Evolutionary conservation across 1,140 invertebrate genomes (phyloP).

Genomic region (Ctenoplectra terminalis): DNA sequence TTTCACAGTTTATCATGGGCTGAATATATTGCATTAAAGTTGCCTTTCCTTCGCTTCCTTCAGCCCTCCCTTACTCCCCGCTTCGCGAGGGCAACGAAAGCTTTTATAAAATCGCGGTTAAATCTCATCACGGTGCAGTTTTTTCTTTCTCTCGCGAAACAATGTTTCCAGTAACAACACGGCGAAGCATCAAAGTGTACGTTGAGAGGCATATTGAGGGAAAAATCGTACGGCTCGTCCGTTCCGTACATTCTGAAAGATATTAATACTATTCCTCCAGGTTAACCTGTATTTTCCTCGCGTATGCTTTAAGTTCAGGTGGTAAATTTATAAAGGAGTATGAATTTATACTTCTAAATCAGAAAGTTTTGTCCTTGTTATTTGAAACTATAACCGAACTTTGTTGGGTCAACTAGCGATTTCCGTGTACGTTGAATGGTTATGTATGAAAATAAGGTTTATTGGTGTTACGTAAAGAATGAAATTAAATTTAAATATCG

Average conservation of each 20-base stretch:
- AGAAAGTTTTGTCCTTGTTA: not conserved
- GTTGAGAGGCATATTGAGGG: not conserved
- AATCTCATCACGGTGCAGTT: slow-evolving; percentile 57
- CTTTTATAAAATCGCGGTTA: slow-evolving; percentile 61
- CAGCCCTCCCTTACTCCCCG: not conserved
- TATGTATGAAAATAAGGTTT: not conserved
- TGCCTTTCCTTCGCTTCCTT: not conserved
- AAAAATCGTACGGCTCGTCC: slow-evolving; percentile 22
- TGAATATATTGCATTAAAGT: slow-evolving; percentile 6
- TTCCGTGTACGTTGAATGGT: not conserved
- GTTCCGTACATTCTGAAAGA: not conserved
- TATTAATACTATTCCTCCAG: slow-evolving; percentile 20
- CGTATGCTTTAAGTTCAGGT: not conserved
- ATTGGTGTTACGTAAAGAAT: not conserved
- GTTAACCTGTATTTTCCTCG: slow-evolving; percentile 1
- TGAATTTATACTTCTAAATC: not conserved
- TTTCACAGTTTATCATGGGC: not conserved
- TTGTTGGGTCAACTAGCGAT: not conserved
- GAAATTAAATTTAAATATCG: not conserved
- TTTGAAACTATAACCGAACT: not conserved
- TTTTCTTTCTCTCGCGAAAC: slow-evolving; percentile 45
- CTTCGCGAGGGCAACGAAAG: slow-evolving; percentile 34
- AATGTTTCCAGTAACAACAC: slow-evolving; percentile 35
- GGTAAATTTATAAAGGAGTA: not conserved
- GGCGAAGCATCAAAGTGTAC: slow-evolving; percentile 5